Base-by-base conservation (phyloP, 2,888 invertebrate genomes). In the Drosophila tripunctata region DNA sequence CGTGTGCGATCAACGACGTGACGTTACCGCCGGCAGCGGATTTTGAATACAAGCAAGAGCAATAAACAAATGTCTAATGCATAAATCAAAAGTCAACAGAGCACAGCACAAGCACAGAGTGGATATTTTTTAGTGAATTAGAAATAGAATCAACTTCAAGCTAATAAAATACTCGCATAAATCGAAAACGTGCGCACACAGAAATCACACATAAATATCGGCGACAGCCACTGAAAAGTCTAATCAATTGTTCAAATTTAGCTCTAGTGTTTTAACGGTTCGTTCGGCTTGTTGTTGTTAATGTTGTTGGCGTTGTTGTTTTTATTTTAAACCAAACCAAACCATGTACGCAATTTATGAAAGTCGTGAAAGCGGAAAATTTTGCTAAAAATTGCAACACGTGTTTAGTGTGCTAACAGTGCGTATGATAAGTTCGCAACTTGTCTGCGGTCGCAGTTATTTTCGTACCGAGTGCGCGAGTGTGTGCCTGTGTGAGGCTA, bases 321-420 rank as follows among this genome's bases (percentile, higher is more conserved):
- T 41, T 22, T n/a, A 33, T n/a, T n/a, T n/a, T n/a, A n/a, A n/a
- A n/a, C n/a, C n/a, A n/a, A n/a, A n/a, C n/a, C n/a, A 47, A 45
- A 41, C 58, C 44, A 60, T 77, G 73, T 72, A 66, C 44, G 61
- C 54, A 60, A 73, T 77, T 77, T 54, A 73, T 77, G 45, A 31
- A 73, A 73, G 72, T 73, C 72, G 55, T 60, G 58, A 52, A 72
- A 65, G 47, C 66, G 57, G 66, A 73, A 71, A 76, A 76, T 52
- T 60, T 52, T 50, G 36, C 50, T 35, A 45, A 57, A 63, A 77
- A 77, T 80, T 86, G 66, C 88, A 86, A 88, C 81, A 81, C 81
- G 81, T 81, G 81, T 81, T 88, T 27, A 27, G 27, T 27, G 47
- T 56, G 78, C 67, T 58, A 73, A 77, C 84, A 86, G 88, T 88